A percentile compares a stretch with the other conserved stretches of the same genome.
Evolutionary conservation across 64 coral and sea anemone genomes (phyloP).

Genomic region (Montipora foliosa): DNA sequence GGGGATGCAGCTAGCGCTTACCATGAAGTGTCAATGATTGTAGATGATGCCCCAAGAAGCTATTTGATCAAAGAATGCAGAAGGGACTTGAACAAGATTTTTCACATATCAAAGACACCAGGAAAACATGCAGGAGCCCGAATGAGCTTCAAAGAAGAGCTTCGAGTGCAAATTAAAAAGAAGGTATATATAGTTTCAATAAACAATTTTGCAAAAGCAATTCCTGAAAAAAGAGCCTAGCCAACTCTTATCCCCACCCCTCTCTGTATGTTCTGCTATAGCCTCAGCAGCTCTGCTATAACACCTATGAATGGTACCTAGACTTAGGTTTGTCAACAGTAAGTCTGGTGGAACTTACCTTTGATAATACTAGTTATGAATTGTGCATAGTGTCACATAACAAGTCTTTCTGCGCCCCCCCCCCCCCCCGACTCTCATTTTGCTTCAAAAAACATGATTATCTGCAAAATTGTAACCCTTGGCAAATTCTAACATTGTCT

Average conservation of each 20-base stretch:
- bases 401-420: neutral
- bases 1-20: slow-evolving; percentile 23
- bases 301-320: neutral
- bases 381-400: slow-evolving; percentile 15
- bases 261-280: neutral
- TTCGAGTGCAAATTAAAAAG: slow-evolving; percentile 32
- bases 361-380: neutral
- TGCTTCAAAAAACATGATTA: too few relatives aligned
- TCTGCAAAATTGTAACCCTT: too few relatives aligned
- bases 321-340: slow-evolving; percentile 25
- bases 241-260: slow-evolving; percentile 19
- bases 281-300: neutral
- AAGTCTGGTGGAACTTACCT: slow-evolving; percentile 18
- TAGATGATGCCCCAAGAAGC: slow-evolving; percentile 4
- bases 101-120: slow-evolving; percentile 46
- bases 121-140: slow-evolving; percentile 55
- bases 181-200: neutral
- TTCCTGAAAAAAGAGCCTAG: slow-evolving; percentile 2
- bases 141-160: slow-evolving; percentile 57
- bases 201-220: neutral
- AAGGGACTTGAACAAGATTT: slow-evolving; percentile 28
- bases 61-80: slow-evolving; percentile 71
- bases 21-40: slow-evolving; percentile 32
- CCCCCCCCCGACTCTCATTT: too few relatives aligned
- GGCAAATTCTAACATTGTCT: too few relatives aligned